phyloP scores from a whole-genome alignment of 1,140 invertebrate genomes.

The Ditylenchus dipsaci region DNA sequence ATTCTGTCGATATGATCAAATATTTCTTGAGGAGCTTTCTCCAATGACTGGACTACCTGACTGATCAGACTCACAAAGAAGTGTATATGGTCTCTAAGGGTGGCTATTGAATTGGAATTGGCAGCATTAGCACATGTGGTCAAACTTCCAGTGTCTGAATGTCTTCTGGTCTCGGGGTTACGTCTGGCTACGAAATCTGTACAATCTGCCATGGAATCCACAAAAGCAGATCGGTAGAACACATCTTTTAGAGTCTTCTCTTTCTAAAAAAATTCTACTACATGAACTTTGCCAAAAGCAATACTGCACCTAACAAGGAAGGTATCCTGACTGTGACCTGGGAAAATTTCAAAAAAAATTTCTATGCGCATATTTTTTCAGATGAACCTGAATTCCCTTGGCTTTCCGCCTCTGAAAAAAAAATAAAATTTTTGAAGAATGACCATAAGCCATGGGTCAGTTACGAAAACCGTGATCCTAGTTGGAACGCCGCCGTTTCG shows the following conservation, averaged over 20 bases:
- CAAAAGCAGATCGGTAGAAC: constrained; percentile 51
- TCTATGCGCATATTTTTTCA: too few relatives aligned
- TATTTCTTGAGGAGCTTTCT: constrained; percentile 45
- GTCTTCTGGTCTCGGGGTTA: constrained; percentile 1
- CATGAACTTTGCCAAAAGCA: background rate
- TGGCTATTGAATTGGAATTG: constrained; percentile 45
- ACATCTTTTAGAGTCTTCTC: constrained; percentile 45
- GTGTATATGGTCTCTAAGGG: constrained; percentile 51
- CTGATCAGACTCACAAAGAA: constrained; percentile 53
- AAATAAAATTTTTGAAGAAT: too few relatives aligned
- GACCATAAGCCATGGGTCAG: too few relatives aligned
- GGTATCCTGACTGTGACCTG: too few relatives aligned
- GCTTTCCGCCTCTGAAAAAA: too few relatives aligned
- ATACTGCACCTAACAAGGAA: too few relatives aligned
- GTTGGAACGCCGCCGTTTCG: too few relatives aligned
- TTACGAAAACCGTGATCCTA: too few relatives aligned
- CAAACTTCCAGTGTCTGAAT: constrained; percentile 13
- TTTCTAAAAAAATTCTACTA: constrained; percentile 41
- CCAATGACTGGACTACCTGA: constrained; percentile 42
- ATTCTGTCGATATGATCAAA: constrained; percentile 51
- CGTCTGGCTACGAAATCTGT: background rate
- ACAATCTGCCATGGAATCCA: constrained; percentile 47
- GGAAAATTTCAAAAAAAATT: too few relatives aligned
- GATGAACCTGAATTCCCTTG: too few relatives aligned
- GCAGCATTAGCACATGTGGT: background rate